Conservation (phyloP, 2,113 vertebrate genomes). For the Cacatua alba region DNA sequence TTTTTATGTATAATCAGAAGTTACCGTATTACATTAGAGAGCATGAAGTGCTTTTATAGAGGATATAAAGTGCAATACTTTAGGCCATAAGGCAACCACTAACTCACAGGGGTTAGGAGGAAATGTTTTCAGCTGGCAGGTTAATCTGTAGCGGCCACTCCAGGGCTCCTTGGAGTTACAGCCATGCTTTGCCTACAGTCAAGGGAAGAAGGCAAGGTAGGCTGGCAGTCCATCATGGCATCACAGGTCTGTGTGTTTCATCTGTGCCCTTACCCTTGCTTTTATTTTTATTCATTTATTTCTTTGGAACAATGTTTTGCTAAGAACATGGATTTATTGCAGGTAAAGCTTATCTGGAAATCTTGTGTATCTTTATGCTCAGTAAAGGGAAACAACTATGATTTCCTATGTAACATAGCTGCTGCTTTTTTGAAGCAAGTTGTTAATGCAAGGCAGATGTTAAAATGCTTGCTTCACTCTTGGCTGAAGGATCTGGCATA, state of each 20-base stretch:
- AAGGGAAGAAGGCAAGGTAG: rapidly evolving
- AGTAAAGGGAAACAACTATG: neutral
- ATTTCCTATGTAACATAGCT: neutral
- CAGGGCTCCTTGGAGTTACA: neutral
- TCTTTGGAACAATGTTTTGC: neutral
- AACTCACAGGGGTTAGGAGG: neutral
- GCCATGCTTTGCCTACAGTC: rapidly evolving
- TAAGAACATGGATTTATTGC: neutral
- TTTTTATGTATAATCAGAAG: constrained; percentile 24
- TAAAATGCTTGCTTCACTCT: neutral
- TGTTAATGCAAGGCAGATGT: neutral
- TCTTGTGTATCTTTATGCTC: neutral
- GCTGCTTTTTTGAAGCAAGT: neutral
- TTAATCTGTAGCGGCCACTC: rapidly evolving
- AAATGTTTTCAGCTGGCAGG: neutral
- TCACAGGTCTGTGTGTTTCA: neutral
- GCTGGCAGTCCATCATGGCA: rapidly evolving
- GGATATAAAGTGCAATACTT: neutral
- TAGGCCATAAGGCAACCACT: neutral
- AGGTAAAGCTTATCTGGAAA: neutral
- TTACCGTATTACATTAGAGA: neutral
- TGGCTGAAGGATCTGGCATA: neutral
- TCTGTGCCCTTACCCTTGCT: too few species aligned
- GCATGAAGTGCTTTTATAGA: constrained; percentile 32
- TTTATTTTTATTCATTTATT: neutral